Base-by-base conservation (phyloP, 2,113 vertebrate genomes). In the Mugil cephalus region DNA sequence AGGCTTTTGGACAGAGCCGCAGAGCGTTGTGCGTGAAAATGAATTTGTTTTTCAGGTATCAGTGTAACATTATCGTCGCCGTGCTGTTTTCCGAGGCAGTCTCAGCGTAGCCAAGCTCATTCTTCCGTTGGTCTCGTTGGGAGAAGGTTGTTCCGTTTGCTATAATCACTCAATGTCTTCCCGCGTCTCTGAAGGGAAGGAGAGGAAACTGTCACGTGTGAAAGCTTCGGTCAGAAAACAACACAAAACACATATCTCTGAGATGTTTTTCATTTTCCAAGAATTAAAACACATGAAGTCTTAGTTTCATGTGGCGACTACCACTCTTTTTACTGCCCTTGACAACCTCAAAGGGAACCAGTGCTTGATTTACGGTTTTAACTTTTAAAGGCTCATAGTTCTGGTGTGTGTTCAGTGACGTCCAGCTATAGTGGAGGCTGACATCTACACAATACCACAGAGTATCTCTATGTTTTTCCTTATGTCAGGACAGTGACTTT, bases 31-130 rank as follows among this genome's bases (percentile, higher is more conserved):
- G 55, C 52, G 45, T 47, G 46, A 53, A 66, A 63, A 64, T 46
- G 15, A 64, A 79, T 73, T 79, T 79, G 35, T 74, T 72, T 76
- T 77, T 60, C 59, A 78, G 55, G n/a, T 65, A 47, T 72, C 71
- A 18, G 48, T 56, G 71, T 45, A 64, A 65, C 66, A 61, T 74
- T 74, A 69, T 48, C 12, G 7, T 53, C 60, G 72, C 50, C 34
- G 61, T 50, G 46, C 42, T 30, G 58, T 77, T 77, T 74, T 39
- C 58, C 60, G 45, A 82, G 71, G 79, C 48, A 1, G 51, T 38
- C 66, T 59, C 43, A 30, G 13, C 2, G 12, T 30, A 15, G 55
- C 52, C 72, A 65, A 45, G 48, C 21, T 62, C 46, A 52, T 61
- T 69, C 39, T 68, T 47, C 34, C 55, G 54, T 43, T 14, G 30